Evolutionary conservation across 2,888 invertebrate genomes (phyloP), one percentile per base, ranked within the genome.

Genomic region (Apamea anceps): DNA sequence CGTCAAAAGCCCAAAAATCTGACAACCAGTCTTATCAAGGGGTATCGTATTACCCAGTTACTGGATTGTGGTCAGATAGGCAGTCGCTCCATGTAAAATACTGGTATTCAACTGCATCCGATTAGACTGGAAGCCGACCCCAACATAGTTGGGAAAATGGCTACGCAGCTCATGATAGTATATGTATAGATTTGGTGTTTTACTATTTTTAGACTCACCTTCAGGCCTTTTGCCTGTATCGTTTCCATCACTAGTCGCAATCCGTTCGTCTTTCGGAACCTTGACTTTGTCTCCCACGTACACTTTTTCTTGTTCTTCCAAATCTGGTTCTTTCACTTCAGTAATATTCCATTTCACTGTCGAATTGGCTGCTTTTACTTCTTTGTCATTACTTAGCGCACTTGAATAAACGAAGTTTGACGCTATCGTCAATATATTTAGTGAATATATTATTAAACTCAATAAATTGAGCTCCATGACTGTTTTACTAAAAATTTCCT

Each of bases 401-500:
- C 45, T 73, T 76, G 75, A 60, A 62, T 72, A 48, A 32, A 72
- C 60, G 3, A 72, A 72, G 5, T 60, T 72, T 48, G 73, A 2
- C 18, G 18, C 1, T 32, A 13, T 15, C 18, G 48, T 62, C 15
- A 62, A n/a, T 32, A 42, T 72, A 13, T 76, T 76, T 37, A 76
- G 8, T 21, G 48, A 72, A 32, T 48, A 32, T 72, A 76, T 62
- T 72, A 76, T 48, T 32, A 48, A 62, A 72, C 32, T 37, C 10
- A 72, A 62, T 21, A 62, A 60, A 45, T 45, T 45, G 5, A 76
- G 13, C 60, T 72, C 32, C 75, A 75, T 72, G 72, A 18, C 57
- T 70, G 75, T 25, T 45, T 25, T 21, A 75, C 21, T 28, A 25
- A 51, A 75, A 15, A 12, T 28, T 42, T 10, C 28, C 8, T 25